phyloP scores from a whole-genome alignment of 2,797 vertebrate species.

The Serranus cabrilla region DNA sequence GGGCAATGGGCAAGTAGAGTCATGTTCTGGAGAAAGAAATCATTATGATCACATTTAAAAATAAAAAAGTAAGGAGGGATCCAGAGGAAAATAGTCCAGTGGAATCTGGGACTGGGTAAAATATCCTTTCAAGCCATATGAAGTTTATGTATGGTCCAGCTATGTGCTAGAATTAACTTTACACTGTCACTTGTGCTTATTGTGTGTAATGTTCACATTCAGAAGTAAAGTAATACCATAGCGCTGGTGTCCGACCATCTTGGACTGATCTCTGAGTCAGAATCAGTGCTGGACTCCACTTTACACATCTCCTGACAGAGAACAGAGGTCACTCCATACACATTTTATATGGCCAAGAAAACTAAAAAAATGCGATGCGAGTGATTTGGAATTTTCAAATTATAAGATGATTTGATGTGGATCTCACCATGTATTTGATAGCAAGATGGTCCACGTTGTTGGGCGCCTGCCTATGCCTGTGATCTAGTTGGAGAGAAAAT shows the following conservation, averaged over 20 bases:
- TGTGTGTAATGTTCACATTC: background rate
- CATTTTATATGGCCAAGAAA: background rate
- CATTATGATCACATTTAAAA: background rate
- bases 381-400: no score
- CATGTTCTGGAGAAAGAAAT: background rate
- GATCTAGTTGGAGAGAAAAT: slow-evolving; percentile 47
- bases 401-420: background rate
- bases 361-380: background rate
- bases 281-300: slow-evolving; percentile 90
- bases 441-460: slow-evolving; percentile 82
- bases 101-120: background rate
- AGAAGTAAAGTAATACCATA: slow-evolving; percentile 72
- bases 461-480: slow-evolving; percentile 54
- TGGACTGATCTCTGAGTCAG: slow-evolving; percentile 85
- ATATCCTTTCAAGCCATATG: background rate
- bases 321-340: slow-evolving; percentile 38
- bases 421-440: slow-evolving; percentile 86
- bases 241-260: slow-evolving; percentile 86
- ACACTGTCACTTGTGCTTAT: slow-evolving; percentile 2
- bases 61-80: background rate
- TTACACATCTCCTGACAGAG: slow-evolving; percentile 86
- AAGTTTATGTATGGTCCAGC: background rate
- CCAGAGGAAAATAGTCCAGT: background rate
- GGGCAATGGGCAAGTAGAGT: background rate
- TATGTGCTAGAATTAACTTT: background rate